These are phyloP conservation scores for Willowsia nigromaculata DNA, from an alignment of 2,888 invertebrate species.

Conservation along the genomic window DNA sequence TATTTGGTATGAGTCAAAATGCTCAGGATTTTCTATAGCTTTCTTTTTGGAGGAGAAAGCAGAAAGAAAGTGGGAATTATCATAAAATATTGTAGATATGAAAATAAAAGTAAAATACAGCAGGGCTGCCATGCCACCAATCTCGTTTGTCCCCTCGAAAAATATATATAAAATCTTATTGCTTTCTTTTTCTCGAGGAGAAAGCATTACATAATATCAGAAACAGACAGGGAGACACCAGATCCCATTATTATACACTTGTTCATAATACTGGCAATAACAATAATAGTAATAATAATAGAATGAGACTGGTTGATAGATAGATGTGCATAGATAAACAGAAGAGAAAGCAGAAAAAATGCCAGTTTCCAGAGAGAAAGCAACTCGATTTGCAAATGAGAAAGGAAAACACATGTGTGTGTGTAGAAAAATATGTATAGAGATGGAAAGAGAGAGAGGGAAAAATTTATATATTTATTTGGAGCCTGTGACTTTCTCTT, in stretches of 20 bases:
- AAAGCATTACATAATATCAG: not conserved
- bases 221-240: not conserved
- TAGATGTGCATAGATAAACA: not conserved
- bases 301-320: not conserved
- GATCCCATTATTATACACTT: conserved; percentile 22
- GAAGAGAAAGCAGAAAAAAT: not conserved
- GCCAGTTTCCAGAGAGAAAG: not conserved
- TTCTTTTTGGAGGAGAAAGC: not conserved
- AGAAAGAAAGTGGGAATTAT: conserved; percentile 21
- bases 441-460: not conserved
- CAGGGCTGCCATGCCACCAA: not conserved
- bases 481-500: no score
- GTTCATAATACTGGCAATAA: conserved; percentile 21
- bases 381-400: not conserved
- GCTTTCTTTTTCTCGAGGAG: not conserved
- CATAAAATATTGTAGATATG: conserved; percentile 37
- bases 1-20: not conserved
- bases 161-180: not conserved
- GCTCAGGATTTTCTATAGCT: not conserved
- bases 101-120: conserved; percentile 37
- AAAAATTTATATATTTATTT: not conserved
- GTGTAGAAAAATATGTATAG: no score
- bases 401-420: no score
- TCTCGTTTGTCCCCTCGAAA: not conserved
- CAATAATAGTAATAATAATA: not conserved